phyloP scores from a whole-genome alignment of 2,797 vertebrate species.

The Gadopsis bispinosus region DNA sequence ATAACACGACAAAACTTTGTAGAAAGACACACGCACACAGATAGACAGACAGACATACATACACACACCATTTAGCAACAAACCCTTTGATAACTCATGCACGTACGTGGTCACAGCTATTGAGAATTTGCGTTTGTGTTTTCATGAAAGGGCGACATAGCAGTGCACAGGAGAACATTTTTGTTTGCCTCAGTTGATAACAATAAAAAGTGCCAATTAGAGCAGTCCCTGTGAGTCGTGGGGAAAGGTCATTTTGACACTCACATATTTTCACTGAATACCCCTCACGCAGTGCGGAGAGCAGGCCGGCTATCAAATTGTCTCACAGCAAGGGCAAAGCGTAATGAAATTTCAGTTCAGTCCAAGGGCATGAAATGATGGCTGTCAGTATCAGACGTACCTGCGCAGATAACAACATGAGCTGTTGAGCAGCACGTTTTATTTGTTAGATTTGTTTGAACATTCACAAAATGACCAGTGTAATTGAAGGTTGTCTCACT shows the following conservation, averaged over 20 bases:
- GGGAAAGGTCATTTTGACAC: conserved; percentile 79
- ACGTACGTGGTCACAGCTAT: too few relatives aligned
- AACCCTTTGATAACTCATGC: too few relatives aligned
- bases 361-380: conserved; percentile 52
- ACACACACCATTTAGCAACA: background rate
- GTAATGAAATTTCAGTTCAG: conserved; percentile 63
- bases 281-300: conserved; percentile 51
- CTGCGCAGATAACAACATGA: conserved; percentile 48
- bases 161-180: conserved; percentile 46
- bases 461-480: conserved; percentile 33
- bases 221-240: conserved; percentile 62
- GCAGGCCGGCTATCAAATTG: conserved; percentile 53
- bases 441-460: conserved; percentile 52
- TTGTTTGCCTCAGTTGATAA: conserved; percentile 65
- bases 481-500: conserved; percentile 37
- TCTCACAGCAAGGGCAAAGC: conserved; percentile 47
- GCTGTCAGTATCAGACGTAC: conserved; percentile 55
- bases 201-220: conserved; percentile 80
- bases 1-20: too few relatives aligned
- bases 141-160: conserved; percentile 35
- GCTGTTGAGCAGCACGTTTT: conserved; percentile 54
- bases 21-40: too few relatives aligned
- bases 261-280: conserved; percentile 72
- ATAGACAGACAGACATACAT: too few relatives aligned
- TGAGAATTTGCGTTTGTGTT: background rate